phyloP scores from a whole-genome alignment of 2,113 vertebrate species.

The Aptenodytes patagonicus region DNA sequence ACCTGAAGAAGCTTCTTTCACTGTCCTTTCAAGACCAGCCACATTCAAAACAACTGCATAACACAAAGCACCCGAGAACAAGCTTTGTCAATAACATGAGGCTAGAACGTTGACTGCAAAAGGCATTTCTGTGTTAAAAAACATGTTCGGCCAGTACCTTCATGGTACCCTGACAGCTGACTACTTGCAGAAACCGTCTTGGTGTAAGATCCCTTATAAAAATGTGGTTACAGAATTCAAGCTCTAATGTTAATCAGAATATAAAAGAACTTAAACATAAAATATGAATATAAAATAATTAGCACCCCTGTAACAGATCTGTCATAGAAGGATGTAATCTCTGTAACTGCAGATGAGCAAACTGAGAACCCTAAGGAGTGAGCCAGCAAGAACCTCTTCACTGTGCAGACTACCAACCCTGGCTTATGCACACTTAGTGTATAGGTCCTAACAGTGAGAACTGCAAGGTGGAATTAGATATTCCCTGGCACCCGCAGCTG shows the following conservation, averaged over 20 bases:
- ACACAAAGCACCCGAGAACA: not conserved
- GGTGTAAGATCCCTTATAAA: not conserved
- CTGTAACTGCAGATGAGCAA: not conserved
- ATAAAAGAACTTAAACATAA: not conserved
- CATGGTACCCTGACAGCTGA: accelerated
- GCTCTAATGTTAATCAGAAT: not conserved
- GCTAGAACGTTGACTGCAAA: not conserved
- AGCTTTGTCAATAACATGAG: not conserved
- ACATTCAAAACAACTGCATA: not conserved
- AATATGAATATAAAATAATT: not conserved
- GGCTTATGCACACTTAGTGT: not conserved
- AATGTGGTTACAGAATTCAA: not conserved
- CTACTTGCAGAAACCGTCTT: not conserved
- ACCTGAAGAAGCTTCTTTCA: not conserved
- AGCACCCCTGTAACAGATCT: not conserved
- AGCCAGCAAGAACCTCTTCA: not conserved
- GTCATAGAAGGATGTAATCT: not conserved
- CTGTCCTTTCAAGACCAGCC: not conserved
- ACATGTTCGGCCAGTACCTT: not conserved
- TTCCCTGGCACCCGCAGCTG: not conserved
- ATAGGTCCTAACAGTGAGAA: accelerated
- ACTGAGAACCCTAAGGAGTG: not conserved
- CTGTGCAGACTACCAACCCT: not conserved
- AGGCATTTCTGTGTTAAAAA: not conserved
- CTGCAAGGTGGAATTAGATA: not conserved